These are phyloP conservation scores for Halictus quadricinctus DNA, from an alignment of 2,888 invertebrate genomes.

Conservation along the genomic window DNA sequence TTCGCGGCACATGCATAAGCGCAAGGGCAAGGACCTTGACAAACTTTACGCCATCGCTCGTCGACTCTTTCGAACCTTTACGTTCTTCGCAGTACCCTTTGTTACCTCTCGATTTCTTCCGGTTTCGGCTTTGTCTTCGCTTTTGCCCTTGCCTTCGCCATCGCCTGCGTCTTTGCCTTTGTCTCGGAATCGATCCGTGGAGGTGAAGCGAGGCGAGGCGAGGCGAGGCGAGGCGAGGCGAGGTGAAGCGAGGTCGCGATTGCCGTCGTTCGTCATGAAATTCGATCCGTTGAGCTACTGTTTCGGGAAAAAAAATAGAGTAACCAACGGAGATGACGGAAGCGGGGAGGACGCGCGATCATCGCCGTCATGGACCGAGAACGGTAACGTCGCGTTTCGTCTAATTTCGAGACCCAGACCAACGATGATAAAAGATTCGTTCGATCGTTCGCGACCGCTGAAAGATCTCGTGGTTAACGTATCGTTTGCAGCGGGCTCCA, in stretches of 20 bases:
- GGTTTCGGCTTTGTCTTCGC: not conserved
- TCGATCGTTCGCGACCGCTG: not conserved
- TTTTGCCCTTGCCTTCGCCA: not conserved
- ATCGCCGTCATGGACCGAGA: conserved; percentile 23
- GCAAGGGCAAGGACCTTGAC: conserved; percentile 80
- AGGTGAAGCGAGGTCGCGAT: not conserved
- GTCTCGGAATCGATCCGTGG: conserved; percentile 10
- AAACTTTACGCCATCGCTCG: conserved; percentile 14
- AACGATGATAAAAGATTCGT: not conserved
- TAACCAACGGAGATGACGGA: conserved; percentile 62
- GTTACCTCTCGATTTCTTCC: not conserved
- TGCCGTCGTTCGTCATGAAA: conserved; percentile 66
- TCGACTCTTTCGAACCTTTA: not conserved
- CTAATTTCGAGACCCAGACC: not conserved
- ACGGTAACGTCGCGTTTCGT: conserved; percentile 41
- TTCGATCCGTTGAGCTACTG: conserved; percentile 76
- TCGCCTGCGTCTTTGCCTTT: not conserved
- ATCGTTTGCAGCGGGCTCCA: conserved; percentile 74
- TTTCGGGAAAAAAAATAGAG: conserved; percentile 75
- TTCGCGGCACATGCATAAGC: conserved; percentile 72
- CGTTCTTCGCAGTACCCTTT: not conserved
- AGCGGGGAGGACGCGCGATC: conserved; percentile 14
- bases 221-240: not conserved
- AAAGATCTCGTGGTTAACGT: conserved; percentile 21
- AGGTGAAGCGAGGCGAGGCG: not conserved